A percentile compares a stretch with the other conserved stretches of the same genome.
Evolutionary conservation across 2,888 invertebrate species (phyloP).

Genomic region (Dermolepida albohirtum): DNA sequence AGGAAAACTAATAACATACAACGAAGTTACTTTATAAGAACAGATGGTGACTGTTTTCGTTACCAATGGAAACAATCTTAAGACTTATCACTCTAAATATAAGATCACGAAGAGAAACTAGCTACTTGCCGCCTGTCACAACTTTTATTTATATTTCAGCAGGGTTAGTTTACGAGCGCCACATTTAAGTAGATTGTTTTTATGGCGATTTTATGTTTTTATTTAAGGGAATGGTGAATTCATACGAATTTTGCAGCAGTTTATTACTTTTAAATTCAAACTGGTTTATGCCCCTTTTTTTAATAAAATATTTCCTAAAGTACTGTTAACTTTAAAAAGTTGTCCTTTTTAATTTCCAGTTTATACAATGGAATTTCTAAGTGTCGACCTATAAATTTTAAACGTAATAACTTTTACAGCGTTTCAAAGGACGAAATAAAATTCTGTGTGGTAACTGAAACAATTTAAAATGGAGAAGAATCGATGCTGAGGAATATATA

Average conservation of each 20-base stretch:
- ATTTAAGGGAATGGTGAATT: conserved; percentile 29
- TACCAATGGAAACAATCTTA: conserved; percentile 12
- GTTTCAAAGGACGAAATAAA: no score
- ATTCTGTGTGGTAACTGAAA: no score
- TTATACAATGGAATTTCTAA: no score
- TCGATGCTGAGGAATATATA: no score
- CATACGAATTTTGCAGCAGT: conserved; percentile 9
- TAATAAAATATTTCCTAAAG: no score
- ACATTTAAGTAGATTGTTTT: conserved; percentile 23
- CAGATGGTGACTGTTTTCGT: conserved; percentile 14
- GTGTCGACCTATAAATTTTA: no score
- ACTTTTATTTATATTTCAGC: conserved; percentile 28
- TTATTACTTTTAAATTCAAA: no score
- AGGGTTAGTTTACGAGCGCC: conserved; percentile 13
- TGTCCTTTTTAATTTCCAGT: no score
- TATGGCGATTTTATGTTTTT: conserved; percentile 31
- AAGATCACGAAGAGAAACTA: conserved; percentile 2
- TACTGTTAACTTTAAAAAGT: no score
- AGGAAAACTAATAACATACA: conserved; percentile 11
- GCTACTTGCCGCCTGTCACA: conserved; percentile 10
- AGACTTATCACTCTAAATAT: conserved; percentile 12
- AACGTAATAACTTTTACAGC: no score
- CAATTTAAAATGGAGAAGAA: no score
- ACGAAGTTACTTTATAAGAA: conserved; percentile 12
- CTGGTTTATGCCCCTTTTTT: no score